Conservation (phyloP, 2,113 vertebrate species). For the Phasianus colchicus region DNA sequence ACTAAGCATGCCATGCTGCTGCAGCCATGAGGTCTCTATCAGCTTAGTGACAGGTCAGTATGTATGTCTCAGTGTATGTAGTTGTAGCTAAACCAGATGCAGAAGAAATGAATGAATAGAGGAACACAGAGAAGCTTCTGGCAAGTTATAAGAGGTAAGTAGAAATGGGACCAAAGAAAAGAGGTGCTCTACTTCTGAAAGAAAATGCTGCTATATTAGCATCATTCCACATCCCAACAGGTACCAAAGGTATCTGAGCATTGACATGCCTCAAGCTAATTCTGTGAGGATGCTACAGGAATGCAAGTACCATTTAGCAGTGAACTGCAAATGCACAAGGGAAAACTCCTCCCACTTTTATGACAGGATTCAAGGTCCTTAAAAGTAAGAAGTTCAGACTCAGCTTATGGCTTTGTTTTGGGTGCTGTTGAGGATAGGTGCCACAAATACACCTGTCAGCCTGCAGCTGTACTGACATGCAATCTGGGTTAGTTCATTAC, state of each 20-base stretch:
- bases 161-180: not conserved
- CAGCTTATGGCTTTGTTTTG: not conserved
- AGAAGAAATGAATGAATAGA: not conserved
- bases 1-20: fast-evolving
- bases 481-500: not conserved
- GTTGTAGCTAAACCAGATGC: not conserved
- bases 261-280: fast-evolving
- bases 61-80: not conserved
- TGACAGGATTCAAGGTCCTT: not conserved
- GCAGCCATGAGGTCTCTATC: not conserved
- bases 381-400: not conserved
- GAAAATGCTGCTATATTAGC: not conserved
- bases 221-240: not conserved
- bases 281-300: not conserved
- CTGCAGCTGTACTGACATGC: not conserved
- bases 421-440: fast-evolving
- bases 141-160: not conserved
- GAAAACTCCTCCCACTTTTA: not conserved
- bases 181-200: not conserved
- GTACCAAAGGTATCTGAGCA: not conserved
- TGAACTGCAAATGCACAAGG: not conserved
- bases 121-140: not conserved
- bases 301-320: not conserved
- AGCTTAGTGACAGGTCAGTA: not conserved
- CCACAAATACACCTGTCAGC: not conserved